phyloP scores from a whole-genome alignment of 1,140 invertebrate genomes.

The Argopecten irradians region DNA sequence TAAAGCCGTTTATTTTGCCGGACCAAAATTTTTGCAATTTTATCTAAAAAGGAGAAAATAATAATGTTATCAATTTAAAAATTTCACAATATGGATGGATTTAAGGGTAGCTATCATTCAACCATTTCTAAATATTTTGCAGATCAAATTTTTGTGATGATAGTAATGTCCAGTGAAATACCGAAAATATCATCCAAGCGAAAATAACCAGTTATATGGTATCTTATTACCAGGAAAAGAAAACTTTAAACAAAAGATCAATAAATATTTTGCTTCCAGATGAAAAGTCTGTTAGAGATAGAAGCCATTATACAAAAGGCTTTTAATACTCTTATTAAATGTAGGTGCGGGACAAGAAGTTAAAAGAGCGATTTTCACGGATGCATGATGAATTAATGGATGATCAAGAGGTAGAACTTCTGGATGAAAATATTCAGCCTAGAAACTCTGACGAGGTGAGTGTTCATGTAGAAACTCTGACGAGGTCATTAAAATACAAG shows the following conservation, averaged over 20 bases:
- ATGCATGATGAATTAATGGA: slow-evolving; percentile 71
- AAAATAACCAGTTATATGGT: background rate
- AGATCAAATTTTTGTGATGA: too few species aligned
- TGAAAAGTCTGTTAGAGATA: background rate
- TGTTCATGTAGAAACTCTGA: background rate
- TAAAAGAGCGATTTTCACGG: slow-evolving; percentile 62
- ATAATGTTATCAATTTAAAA: too few species aligned
- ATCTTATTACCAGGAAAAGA: background rate
- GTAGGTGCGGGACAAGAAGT: slow-evolving; percentile 63
- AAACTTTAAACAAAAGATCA: background rate
- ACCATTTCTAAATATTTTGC: too few species aligned
- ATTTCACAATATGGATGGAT: too few species aligned
- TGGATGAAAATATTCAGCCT: slow-evolving; percentile 70
- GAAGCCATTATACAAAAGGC: background rate
- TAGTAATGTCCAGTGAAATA: too few species aligned
- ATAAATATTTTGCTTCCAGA: background rate
- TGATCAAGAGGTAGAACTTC: slow-evolving; percentile 71
- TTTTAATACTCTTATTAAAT: background rate
- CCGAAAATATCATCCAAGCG: too few species aligned
- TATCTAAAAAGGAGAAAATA: too few species aligned
- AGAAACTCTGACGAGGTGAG: slow-evolving; percentile 39
- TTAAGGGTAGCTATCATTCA: too few species aligned
- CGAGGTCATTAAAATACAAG: background rate
- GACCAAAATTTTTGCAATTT: too few species aligned
- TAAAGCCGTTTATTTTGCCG: too few species aligned